phyloP scores from a whole-genome alignment of 2,888 invertebrate genomes.

The Arrhopalites spinosus region DNA sequence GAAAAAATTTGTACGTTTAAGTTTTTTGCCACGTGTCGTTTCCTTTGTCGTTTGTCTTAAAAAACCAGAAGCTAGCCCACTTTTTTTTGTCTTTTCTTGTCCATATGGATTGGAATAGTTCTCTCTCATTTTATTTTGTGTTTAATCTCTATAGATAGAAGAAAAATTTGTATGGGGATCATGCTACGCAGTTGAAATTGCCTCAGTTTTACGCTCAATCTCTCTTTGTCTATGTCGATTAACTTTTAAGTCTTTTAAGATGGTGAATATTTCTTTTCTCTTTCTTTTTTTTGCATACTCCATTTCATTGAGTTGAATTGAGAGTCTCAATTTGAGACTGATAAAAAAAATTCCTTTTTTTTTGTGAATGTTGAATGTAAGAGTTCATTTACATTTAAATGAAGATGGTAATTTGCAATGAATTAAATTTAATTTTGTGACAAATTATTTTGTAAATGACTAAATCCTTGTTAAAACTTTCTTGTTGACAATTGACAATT shows the following conservation, averaged over 20 bases:
- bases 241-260: neutral
- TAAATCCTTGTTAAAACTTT: no score
- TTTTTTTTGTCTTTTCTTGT: neutral
- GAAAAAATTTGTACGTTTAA: neutral
- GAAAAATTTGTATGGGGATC: neutral
- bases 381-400: no score
- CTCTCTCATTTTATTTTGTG: no score
- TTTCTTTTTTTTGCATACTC: neutral
- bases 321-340: no score
- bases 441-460: no score
- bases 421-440: no score
- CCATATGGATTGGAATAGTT: neutral
- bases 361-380: no score
- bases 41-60: slow-evolving; percentile 8
- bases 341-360: no score
- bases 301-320: no score
- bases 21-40: slow-evolving; percentile 9
- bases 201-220: neutral
- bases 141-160: neutral
- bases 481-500: no score
- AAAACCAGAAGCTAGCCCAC: neutral
- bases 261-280: neutral
- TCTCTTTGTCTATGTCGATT: neutral
- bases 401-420: no score
- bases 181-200: neutral